A percentile compares a stretch with the other conserved stretches of the same genome.
Conservation (phyloP, 2,797 vertebrate genomes). For the Oreochromis grahami region DNA sequence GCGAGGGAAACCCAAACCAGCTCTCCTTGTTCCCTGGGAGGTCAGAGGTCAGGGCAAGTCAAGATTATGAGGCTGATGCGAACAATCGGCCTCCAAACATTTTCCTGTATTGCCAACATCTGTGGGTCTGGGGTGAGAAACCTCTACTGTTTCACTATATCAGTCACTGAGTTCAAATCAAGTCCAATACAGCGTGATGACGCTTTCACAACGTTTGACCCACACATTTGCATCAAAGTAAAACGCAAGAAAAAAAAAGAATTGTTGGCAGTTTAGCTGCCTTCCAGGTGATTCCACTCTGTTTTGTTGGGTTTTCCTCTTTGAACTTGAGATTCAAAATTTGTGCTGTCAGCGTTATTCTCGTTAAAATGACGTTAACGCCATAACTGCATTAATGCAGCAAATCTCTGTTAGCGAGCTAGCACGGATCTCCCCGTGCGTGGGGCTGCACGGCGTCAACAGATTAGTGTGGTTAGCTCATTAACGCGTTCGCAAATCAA, state of each 20-base stretch:
- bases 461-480: fast-evolving
- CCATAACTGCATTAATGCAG: background rate
- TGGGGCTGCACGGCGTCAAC: fast-evolving
- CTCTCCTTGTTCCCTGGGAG: background rate
- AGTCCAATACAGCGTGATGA: background rate
- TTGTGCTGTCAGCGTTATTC: background rate
- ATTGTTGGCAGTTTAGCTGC: background rate
- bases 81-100: background rate
- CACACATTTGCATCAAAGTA: background rate
- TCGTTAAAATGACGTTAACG: background rate
- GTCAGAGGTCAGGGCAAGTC: constrained; percentile 17
- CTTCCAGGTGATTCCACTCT: background rate
- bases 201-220: background rate
- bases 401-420: background rate
- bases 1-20: constrained; percentile 2
- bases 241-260: background rate
- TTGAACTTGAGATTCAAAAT: background rate
- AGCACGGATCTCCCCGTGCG: fast-evolving
- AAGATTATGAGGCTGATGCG: background rate
- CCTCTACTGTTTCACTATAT: background rate
- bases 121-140: background rate
- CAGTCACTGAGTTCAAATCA: background rate
- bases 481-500: fast-evolving
- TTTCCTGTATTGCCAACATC: background rate
- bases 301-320: background rate